Percentiles rank a stretch among this genome's conserved stretches.
Evolutionary conservation across 1,140 invertebrate species (phyloP).

Genomic region (Microplitis mediator): DNA sequence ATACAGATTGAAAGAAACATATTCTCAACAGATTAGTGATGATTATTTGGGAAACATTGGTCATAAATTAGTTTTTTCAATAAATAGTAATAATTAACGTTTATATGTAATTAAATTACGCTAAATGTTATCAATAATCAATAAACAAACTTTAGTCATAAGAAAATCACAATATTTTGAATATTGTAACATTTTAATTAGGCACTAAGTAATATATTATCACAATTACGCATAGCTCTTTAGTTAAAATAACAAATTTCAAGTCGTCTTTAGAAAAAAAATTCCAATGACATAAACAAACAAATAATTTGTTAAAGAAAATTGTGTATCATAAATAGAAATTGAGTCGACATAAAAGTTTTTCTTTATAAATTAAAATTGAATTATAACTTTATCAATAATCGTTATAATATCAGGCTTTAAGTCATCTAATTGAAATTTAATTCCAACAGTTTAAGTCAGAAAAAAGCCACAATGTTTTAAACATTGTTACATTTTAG

Average conservation of each 20-base stretch:
- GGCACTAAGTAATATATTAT: not conserved
- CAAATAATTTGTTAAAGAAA: not conserved
- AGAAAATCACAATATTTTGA: too few relatives aligned
- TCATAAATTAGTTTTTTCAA: not conserved
- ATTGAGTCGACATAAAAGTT: not conserved
- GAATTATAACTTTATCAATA: not conserved
- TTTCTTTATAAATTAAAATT: not conserved
- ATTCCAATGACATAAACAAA: not conserved
- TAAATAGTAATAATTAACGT: not conserved
- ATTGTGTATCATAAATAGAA: not conserved
- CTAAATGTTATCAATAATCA: not conserved
- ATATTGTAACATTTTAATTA: slow-evolving; percentile 2
- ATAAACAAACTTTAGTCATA: too few relatives aligned
- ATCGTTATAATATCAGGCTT: not conserved
- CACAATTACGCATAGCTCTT: not conserved
- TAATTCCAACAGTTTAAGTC: not conserved
- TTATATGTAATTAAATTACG: not conserved
- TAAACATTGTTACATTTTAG: not conserved
- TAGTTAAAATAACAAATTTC: not conserved
- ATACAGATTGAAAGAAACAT: slow-evolving; percentile 1
- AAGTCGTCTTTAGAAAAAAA: not conserved
- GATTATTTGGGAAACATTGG: not conserved
- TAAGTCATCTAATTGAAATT: not conserved
- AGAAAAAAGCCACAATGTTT: not conserved
- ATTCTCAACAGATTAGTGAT: not conserved